Evolutionary conservation across 2,797 vertebrate genomes (phyloP).

Genomic region (Helarctos malayanus): DNA sequence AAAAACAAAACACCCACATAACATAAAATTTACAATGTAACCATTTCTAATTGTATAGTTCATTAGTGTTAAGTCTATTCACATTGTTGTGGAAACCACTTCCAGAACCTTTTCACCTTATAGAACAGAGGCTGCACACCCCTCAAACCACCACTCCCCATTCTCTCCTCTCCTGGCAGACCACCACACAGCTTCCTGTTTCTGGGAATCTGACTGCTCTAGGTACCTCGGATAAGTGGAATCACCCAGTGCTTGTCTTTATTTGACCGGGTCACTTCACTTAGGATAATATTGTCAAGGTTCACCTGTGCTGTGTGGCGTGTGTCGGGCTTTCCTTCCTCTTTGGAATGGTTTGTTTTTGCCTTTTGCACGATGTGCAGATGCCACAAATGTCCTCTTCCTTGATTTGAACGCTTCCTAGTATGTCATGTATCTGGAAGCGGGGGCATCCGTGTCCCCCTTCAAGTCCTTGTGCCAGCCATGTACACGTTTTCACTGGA

Average conservation of each 20-base stretch:
- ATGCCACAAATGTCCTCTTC: not conserved
- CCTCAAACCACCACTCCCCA: not conserved
- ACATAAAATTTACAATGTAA: not conserved
- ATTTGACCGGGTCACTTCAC: not conserved
- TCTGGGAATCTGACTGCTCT: not conserved
- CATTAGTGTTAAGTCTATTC: not conserved
- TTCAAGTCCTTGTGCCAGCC: not conserved
- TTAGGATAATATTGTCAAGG: not conserved
- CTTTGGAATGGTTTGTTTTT: not conserved
- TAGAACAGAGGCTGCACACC: not conserved
- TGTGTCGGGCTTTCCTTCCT: not conserved
- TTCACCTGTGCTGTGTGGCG: not conserved
- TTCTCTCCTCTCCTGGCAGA: not conserved
- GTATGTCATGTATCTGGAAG: not conserved
- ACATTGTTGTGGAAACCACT: not conserved
- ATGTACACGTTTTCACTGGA: fast-evolving
- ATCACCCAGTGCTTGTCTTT: not conserved
- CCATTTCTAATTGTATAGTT: not conserved
- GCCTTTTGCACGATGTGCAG: not conserved
- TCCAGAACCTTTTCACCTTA: not conserved
- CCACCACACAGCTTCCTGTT: not conserved
- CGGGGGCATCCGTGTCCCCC: not conserved
- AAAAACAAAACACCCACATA: not conserved
- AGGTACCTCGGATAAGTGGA: not conserved
- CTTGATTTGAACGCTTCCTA: not conserved